Evolutionary conservation across 2,888 invertebrate genomes (phyloP), one percentile per base, ranked within the genome.

Genomic region (Melinaea marsaeus): DNA sequence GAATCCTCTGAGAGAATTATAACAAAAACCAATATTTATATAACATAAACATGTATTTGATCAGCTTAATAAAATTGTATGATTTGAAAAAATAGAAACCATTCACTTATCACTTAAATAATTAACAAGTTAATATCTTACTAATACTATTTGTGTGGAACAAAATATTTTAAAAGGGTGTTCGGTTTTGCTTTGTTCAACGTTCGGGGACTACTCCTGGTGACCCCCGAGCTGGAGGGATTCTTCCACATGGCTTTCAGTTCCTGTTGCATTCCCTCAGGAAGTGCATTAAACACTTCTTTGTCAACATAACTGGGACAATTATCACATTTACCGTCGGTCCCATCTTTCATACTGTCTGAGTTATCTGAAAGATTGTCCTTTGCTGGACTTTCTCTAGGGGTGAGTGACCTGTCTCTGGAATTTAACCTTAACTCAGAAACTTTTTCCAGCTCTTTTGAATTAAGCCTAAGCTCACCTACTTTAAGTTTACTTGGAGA

Each of bases 241-340:
- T 90, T 90, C 68, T 92, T 92, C 93, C 94, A 94, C 76, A 94
- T 93, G n/a, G 91, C 90, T 78, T 94, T 93, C 33, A 95, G 84
- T 80, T 95, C 95, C 73, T 94, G 92, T 79, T 95, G 95, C 81
- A 95, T 91, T 58, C 95, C 94, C 37, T 91, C 83, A 0, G 95
- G 95, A 70, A 96, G 84, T 69, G 94, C 93, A 71, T 92, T 93
- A 75, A 95, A 95, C 57, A 95, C 94, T 72, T 92, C 91, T 61
- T 92, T 91, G 83, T 95, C 94, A 22, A 93, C 93, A 71, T 93
- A 93, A 64, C 93, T 92, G 1, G 95, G 95, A 78, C 94, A 94
- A 68, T 88, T 88, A 64, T 91, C 85, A 74, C 86, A 88, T 68
- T 78, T 82, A 2, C 79, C 85, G 65, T 90, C 89, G 47, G 80